Evolutionary conservation across 2,113 vertebrate species (phyloP), one percentile per base, ranked within the genome.

Genomic region (Zosterops pallidus): DNA sequence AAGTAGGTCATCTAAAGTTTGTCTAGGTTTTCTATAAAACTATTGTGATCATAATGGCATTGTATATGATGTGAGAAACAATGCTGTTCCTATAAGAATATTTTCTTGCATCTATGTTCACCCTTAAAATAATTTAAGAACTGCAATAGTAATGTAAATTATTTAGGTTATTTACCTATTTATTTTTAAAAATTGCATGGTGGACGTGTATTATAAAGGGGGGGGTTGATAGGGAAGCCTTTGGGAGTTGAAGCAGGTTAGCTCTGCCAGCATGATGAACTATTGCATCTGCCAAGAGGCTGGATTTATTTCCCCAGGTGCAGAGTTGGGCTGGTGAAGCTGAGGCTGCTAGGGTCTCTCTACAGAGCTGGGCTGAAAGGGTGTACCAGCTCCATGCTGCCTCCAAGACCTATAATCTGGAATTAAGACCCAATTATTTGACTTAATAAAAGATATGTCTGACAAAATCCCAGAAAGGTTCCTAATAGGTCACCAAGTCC

Each of bases 1-100:
- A 86, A 93, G 70, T 95, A 92, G 69, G 56, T 71, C 35, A 64
- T 53, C 35, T 63, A 3, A 80, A 50, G 44, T 80, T 95, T 57
- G 37, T 55, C 75, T 63, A 53, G 22, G n/a, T 67, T 91, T 95
- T 62, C 14, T 42, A 24, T 41, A 19, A 81, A 88, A 25, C 19
- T 59, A 8, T 21, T 81, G 28, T 46, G 21, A 86, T 80, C 8
- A 3, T 64, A 53, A 71, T 20, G 55, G 19, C 24, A 37, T 69
- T 21, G 19, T 49, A 18, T 19, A 35, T 25, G 31, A 50, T 77
- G 35, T 68, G 39, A 81, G 49, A 86, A 80, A 37, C 33, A 71
- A 17, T 31, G 42, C 81, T 83, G 10, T 55, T 83, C 28, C 52
- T 83, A 0, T 35, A 35, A 39, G 9, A 44, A 10, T 5, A 2